Evolutionary conservation across 2,797 vertebrate genomes (phyloP).

Genomic region (Steatocranus sp.): DNA sequence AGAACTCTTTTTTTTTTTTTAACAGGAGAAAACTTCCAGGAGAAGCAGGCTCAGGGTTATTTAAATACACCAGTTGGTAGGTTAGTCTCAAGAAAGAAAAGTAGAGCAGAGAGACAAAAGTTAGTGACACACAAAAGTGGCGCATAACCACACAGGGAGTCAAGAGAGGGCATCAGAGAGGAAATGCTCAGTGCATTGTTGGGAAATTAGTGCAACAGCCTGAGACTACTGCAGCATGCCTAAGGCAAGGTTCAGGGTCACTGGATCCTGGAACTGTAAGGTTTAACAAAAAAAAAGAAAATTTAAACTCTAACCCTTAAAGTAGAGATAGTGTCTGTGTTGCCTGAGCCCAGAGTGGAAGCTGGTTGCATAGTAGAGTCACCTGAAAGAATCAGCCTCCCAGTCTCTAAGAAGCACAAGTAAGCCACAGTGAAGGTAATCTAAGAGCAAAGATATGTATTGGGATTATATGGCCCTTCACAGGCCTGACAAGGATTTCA

Average conservation of each 20-base stretch:
- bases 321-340: background rate
- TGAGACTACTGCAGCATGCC: background rate
- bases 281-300: background rate
- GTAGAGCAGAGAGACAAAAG: background rate
- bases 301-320: background rate
- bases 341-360: background rate
- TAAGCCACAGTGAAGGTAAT: background rate
- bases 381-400: background rate
- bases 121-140: background rate
- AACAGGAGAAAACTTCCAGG: background rate
- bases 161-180: background rate
- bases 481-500: background rate
- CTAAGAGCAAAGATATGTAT: background rate
- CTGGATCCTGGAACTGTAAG: background rate
- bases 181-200: background rate
- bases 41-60: background rate
- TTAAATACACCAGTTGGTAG: background rate
- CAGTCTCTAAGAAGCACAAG: background rate
- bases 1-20: background rate
- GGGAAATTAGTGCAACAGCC: background rate
- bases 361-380: background rate
- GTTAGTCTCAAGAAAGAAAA: background rate
- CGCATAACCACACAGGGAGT: background rate
- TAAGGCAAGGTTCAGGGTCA: background rate
- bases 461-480: background rate